Evolutionary conservation across 2,113 vertebrate species (phyloP), one percentile per base, ranked within the genome.

Genomic region (Podarcis raffonei): DNA sequence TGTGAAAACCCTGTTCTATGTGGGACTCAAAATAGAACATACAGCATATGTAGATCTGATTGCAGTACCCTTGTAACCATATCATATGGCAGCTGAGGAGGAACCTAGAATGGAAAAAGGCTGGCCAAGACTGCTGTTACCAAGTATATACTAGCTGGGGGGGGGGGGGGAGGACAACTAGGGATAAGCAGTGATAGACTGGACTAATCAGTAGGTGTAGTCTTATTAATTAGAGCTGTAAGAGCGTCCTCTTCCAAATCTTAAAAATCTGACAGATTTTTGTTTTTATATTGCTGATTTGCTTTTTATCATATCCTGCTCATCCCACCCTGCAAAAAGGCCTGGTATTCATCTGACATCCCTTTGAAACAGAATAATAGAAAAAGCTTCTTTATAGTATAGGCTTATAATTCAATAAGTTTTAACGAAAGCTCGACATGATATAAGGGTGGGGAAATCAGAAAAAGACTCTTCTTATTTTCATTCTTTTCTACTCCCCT

Each of bases 41-140:
- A 86, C 81, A 92, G 90, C 11, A 1, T 3, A 68, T 0, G 37
- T 82, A 69, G 87, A 94, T 94, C 92, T 76, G 91, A 91, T 94
- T 95, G 87, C 94, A 92, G 89, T 0, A n/a, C 81, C 39, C 48
- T 77, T 90, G 85, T 75, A 94, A 89, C 90, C 48, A 86, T 89
- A 93, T 94, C 62, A 0, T 91, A 87, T 82, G 90, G 89, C 95
- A 93, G 86, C 80, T 69, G 74, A 25, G 42, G 74, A 25, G 42
- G 48, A 83, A 68, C 74, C 80, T 25, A 42, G 35, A 78, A 59
- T 71, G 81, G 80, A 90, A 83, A 65, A 87, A 35, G 62, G 42
- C 72, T 77, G 42, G 35, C 85, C 80, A 78, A 22, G 37, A 48
- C 37, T 39, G 20, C 42, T 78, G 53, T 71, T 42, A 77, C 71